Base-by-base conservation (phyloP, 2,888 invertebrate species). In the Augiades crinisus region DNA sequence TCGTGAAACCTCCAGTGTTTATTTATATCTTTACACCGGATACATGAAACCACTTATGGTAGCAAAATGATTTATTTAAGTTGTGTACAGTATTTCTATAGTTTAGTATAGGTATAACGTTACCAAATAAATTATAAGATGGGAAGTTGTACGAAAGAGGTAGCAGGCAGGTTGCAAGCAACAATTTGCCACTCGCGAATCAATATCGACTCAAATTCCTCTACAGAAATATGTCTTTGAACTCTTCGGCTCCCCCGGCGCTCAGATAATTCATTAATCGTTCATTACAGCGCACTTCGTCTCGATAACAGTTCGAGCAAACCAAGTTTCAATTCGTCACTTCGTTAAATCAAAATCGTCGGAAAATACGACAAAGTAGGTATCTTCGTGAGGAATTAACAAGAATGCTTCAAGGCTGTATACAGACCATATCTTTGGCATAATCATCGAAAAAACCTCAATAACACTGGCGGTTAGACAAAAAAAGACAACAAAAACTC, bases 211-310 rank as follows among this genome's bases (percentile, higher is more conserved):
- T 58, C 16, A 30, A 41, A 43, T 50, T 50, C 49, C 61, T 59
- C 62, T 55, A 58, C 57, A 61, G 66, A 70, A 70, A 70, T 72
- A 75, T 74, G 73, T 71, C 75, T 74, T 75, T 75, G 73, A 70
- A 58, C 64, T 43, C 24, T 17, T 49, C 14, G 40, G 13, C 60
- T 51, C 60, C 58, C 59, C 47, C 47, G 34, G 40, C 43, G 19
- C 47, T 41, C 43, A 36, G 56, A 60, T 60, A 55, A 58, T 60
- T 59, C 53, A 60, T 56, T 61, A 59, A 56, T 61, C 47, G 41
- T 47, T 47, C 37, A 50, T 47, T 47, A 47, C 40, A 24, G 19
- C 17, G 36, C 33, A 16, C 33, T 27, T 33, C 44, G 43, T 38
- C 24, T 17, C 53, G 43, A 46, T 55, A 22, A 19, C 37, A 12